These are phyloP conservation scores for Philereme transversata DNA, from an alignment of 2,888 invertebrate genomes.

Conservation along the genomic window DNA sequence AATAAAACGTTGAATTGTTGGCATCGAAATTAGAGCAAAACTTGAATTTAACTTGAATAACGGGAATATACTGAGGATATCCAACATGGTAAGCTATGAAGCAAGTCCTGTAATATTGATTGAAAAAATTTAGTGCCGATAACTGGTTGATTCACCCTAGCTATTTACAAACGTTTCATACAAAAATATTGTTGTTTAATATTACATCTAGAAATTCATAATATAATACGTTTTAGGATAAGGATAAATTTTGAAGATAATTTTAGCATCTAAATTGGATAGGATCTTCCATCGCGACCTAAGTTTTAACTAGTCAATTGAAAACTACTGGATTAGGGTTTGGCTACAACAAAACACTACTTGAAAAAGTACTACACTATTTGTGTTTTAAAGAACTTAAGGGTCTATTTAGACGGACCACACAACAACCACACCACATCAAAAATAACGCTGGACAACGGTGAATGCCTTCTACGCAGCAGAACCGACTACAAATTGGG, in stretches of 20 bases:
- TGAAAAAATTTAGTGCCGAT: conserved; percentile 5
- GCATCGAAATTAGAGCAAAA: too few relatives aligned
- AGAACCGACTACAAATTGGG: too few relatives aligned
- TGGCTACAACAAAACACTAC: background rate
- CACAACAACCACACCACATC: too few relatives aligned
- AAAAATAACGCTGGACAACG: too few relatives aligned
- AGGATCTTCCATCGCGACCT: conserved; percentile 13
- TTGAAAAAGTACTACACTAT: too few relatives aligned
- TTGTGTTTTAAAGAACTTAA: too few relatives aligned
- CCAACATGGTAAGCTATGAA: too few relatives aligned
- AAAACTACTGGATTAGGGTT: conserved; percentile 14
- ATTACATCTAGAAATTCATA: conserved; percentile 35
- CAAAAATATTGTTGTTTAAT: conserved; percentile 38
- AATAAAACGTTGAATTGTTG: too few relatives aligned
- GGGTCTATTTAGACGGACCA: too few relatives aligned
- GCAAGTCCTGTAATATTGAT: background rate
- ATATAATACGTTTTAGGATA: conserved; percentile 30
- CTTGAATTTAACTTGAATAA: too few relatives aligned
- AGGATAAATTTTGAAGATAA: conserved; percentile 22
- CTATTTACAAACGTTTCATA: conserved; percentile 30
- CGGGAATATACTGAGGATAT: too few relatives aligned
- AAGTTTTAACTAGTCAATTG: conserved; percentile 13
- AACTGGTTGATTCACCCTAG: conserved; percentile 25
- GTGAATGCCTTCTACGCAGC: too few relatives aligned
- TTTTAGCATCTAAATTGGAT: conserved; percentile 23